A percentile compares a stretch with the other conserved stretches of the same genome.
phyloP scores from a whole-genome alignment of 2,797 vertebrate genomes.

The Amphiprion clarkii region DNA sequence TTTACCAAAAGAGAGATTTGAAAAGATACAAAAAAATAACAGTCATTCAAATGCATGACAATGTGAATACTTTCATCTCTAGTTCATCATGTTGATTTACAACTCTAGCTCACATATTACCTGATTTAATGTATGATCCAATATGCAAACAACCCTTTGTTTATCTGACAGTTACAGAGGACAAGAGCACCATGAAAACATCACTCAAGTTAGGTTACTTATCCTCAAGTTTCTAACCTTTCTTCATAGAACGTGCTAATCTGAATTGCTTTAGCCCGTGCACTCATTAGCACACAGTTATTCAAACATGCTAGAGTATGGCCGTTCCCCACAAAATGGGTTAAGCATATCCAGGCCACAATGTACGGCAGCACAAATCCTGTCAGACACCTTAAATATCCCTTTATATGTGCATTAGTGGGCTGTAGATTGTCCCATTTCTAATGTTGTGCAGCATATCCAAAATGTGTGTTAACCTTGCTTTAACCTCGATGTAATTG shows the following conservation, averaged over 20 bases:
- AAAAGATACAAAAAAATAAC: no score
- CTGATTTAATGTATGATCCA: not conserved
- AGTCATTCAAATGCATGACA: not conserved
- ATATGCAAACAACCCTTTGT: constrained; percentile 1
- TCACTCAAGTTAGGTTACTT: not conserved
- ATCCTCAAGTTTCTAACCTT: not conserved
- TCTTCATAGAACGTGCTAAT: not conserved
- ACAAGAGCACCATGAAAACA: not conserved
- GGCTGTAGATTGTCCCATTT: not conserved
- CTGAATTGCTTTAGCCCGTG: not conserved
- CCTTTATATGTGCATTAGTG: not conserved
- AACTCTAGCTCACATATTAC: not conserved
- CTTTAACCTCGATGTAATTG: constrained; percentile 3
- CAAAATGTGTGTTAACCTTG: not conserved
- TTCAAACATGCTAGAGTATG: not conserved
- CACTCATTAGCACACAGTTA: not conserved
- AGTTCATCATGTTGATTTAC: not conserved
- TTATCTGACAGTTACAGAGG: not conserved
- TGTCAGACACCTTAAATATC: not conserved
- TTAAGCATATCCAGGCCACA: not conserved
- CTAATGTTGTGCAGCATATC: not conserved
- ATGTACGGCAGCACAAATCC: not conserved
- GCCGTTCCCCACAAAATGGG: not conserved
- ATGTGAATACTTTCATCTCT: not conserved
- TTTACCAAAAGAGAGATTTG: no score